Conservation (phyloP, 2,113 vertebrate species). For the Callorhinus ursinus region DNA sequence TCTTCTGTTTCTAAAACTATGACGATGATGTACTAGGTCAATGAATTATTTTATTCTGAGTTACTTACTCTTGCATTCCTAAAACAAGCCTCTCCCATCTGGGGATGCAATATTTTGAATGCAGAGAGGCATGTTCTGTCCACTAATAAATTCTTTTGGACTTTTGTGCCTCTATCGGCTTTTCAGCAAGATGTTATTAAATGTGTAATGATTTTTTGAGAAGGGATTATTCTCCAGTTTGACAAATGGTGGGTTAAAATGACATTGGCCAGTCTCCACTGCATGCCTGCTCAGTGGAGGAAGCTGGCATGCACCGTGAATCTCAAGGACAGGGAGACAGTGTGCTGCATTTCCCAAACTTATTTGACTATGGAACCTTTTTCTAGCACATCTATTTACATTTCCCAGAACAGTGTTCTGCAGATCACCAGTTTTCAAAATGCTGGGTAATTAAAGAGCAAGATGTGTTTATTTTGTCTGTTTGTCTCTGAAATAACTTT, state of each 20-base stretch:
- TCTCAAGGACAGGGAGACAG: background rate
- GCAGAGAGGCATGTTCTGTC: background rate
- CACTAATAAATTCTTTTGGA: constrained; percentile 31
- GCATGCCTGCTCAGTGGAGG: background rate
- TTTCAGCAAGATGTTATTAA: constrained; percentile 39
- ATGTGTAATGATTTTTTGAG: background rate
- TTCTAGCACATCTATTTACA: background rate
- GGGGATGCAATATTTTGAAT: background rate
- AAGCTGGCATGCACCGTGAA: fast-evolving
- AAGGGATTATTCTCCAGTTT: constrained; percentile 2
- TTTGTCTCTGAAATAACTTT: background rate
- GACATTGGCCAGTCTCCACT: background rate
- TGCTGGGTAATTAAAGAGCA: background rate
- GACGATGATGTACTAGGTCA: background rate
- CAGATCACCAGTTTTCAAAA: background rate
- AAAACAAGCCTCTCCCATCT: background rate
- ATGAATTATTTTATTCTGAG: background rate
- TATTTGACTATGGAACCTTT: background rate
- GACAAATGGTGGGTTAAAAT: background rate
- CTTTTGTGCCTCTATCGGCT: background rate
- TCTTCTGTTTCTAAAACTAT: background rate
- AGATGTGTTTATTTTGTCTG: background rate
- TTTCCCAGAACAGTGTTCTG: background rate
- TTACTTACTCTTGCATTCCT: background rate
- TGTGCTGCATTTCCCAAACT: background rate